Evolutionary conservation across 2,113 vertebrate species (phyloP).

Genomic region (Geococcyx californianus): DNA sequence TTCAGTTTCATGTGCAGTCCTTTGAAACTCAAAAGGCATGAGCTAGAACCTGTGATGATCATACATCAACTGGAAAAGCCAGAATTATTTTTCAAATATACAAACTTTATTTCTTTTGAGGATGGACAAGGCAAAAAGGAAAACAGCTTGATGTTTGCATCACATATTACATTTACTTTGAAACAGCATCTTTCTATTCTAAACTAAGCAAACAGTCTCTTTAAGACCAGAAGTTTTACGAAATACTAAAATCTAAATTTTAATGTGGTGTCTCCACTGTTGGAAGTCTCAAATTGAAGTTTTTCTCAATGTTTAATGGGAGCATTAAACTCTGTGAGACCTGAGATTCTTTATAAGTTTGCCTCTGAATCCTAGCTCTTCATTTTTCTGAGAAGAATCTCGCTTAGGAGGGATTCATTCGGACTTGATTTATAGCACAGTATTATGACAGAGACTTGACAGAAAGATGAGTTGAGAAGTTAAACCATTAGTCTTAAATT

Average conservation of each 20-base stretch:
- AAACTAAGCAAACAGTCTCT: not conserved
- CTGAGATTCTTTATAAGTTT: not conserved
- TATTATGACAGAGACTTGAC: slow-evolving; percentile 12
- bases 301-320: not conserved
- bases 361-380: not conserved
- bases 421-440: slow-evolving; percentile 9
- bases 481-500: slow-evolving; percentile 38
- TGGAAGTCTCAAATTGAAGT: not conserved
- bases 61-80: not conserved
- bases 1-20: not conserved
- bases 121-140: not conserved
- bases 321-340: not conserved
- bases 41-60: not conserved
- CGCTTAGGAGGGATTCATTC: not conserved
- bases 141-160: not conserved
- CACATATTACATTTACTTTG: not conserved
- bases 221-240: not conserved
- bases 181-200: not conserved
- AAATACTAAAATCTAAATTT: not conserved
- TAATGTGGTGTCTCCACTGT: not conserved
- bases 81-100: not conserved
- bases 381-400: not conserved
- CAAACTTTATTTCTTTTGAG: not conserved
- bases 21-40: not conserved
- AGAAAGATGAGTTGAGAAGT: slow-evolving; percentile 31